Evolutionary conservation across 1,140 invertebrate genomes (phyloP), one percentile per base, ranked within the genome.

Genomic region (Bombus pascuorum): DNA sequence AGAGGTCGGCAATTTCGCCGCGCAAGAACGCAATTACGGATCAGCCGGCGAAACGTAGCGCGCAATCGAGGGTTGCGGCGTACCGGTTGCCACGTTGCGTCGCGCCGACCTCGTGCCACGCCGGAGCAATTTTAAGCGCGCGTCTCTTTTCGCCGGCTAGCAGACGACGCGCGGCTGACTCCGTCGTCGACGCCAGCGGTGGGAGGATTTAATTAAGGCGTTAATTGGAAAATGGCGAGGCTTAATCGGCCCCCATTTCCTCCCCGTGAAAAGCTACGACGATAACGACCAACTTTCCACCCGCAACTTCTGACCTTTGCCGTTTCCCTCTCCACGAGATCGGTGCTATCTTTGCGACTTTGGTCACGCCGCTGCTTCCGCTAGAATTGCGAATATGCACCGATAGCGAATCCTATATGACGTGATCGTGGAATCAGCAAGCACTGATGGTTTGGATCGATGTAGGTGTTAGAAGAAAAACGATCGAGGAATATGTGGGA

Each of bases 151-250:
- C 85, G 59, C 53, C 65, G 32, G 70, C 28, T 75, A 66, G 75
- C 73, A 66, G 47, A 47, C 71, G 83, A 76, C 77, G 70, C 86
- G 73, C 72, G 62, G 77, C 74, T 82, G 42, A 28, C 70, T 82
- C 44, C 71, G 57, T 44, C 75, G 77, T 53, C 76, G 68, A n/a
- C 39, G 76, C 47, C 13, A 28, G 74, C 42, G 32, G 71, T 71
- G 81, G 86, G 85, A 87, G 88, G 89, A 92, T 93, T 93, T 93
- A 93, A 93, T 93, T 93, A 93, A 93, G 90, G 91, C 91, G 91
- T 93, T 93, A 93, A 93, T 93, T 93, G 92, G 93, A 92, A 93
- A 93, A 92, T 91, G 91, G 91, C 92, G 91, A 91, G 89, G 92
- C 93, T 94, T 94, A 94, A 93, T 93, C 92, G 91, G 87, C 85